phyloP scores from a whole-genome alignment of 2,888 invertebrate species.

The Elysia crispata region DNA sequence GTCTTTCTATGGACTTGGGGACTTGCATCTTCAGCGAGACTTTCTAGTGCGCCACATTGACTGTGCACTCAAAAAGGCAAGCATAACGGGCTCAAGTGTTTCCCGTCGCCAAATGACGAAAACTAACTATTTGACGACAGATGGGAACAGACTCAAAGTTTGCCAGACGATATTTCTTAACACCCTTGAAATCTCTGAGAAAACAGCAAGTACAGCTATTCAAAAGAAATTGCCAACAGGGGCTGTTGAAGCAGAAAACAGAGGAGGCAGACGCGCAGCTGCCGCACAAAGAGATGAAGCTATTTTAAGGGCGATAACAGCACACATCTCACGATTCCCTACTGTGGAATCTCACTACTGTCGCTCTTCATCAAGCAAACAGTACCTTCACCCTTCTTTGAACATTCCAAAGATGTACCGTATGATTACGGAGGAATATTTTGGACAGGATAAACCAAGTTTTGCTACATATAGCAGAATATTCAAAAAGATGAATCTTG shows the following conservation, averaged over 20 bases:
- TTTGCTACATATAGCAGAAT: background rate
- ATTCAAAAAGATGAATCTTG: too few species aligned
- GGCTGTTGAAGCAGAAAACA: background rate
- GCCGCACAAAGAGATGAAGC: slow-evolving; percentile 3
- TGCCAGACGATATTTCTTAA: slow-evolving; percentile 6
- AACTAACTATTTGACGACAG: background rate
- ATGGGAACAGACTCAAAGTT: background rate
- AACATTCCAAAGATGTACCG: slow-evolving; percentile 1
- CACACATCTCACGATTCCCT: background rate
- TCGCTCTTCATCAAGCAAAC: too few species aligned
- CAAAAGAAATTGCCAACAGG: background rate
- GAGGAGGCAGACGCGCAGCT: background rate
- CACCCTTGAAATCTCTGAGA: slow-evolving; percentile 1
- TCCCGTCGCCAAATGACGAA: background rate
- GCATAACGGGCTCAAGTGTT: background rate
- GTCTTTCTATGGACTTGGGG: background rate
- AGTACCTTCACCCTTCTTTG: too few species aligned
- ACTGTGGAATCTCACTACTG: too few species aligned
- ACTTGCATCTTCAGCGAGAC: slow-evolving; percentile 9
- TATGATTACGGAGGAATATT: background rate
- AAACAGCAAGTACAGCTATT: background rate
- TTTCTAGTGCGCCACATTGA: slow-evolving; percentile 11
- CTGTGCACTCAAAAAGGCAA: background rate
- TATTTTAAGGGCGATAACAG: background rate
- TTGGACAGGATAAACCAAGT: background rate